phyloP scores from a whole-genome alignment of 2,113 vertebrate genomes.

The Smithornis capensis region DNA sequence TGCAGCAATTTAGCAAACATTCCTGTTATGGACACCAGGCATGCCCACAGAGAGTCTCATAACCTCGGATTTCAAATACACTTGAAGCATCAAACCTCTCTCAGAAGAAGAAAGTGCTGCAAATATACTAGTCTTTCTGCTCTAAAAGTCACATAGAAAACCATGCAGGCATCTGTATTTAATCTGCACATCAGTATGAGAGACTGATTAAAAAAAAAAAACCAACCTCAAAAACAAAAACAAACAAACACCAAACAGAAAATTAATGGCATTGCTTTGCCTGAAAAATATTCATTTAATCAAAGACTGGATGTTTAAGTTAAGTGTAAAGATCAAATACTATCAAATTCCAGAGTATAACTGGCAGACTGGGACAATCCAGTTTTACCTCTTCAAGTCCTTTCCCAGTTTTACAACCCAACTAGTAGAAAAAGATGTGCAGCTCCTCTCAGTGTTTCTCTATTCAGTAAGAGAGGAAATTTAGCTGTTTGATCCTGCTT shows the following conservation, averaged over 20 bases:
- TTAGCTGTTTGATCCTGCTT: background rate
- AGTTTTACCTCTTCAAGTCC: background rate
- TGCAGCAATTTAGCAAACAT: background rate
- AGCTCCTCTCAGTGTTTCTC: background rate
- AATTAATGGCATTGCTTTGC: slow-evolving; percentile 32
- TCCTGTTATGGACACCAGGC: background rate
- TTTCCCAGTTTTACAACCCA: background rate
- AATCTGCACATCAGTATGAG: slow-evolving; percentile 53
- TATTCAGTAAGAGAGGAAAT: background rate
- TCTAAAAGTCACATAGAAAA: slow-evolving; percentile 39
- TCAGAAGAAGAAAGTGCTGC: slow-evolving; percentile 22
- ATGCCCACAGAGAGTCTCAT: background rate
- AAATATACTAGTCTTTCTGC: slow-evolving; percentile 28
- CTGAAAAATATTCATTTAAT: slow-evolving; percentile 51
- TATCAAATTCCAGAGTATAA: slow-evolving; percentile 26
- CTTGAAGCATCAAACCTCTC: background rate
- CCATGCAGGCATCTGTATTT: slow-evolving; percentile 47
- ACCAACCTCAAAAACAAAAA: background rate
- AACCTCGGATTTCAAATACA: background rate
- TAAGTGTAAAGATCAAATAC: slow-evolving; percentile 56
- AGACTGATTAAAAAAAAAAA: slow-evolving; percentile 22
- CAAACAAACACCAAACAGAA: background rate
- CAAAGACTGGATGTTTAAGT: slow-evolving; percentile 54
- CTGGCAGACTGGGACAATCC: background rate
- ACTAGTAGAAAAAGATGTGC: background rate